Conservation (phyloP, 2,113 vertebrate species). For the Euleptes europaea region DNA sequence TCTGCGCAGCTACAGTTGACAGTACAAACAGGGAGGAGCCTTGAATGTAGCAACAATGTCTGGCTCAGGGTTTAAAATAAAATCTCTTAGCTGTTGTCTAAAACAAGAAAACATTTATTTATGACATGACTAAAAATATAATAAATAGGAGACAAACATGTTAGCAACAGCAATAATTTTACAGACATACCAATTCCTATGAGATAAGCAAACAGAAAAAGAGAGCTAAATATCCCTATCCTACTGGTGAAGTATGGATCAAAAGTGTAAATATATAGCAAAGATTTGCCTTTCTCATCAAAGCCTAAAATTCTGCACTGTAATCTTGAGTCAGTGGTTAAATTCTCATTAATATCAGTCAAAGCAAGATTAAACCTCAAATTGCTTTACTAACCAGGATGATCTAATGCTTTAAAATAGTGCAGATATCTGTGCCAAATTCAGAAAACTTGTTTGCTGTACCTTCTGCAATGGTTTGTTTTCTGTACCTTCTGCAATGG, state of each 20-base stretch:
- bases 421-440: background rate
- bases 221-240: background rate
- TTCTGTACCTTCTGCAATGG: too few relatives aligned
- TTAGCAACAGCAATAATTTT: background rate
- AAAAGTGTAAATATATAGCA: background rate
- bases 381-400: background rate
- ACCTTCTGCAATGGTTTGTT: too few relatives aligned
- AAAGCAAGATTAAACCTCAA: background rate
- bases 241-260: background rate
- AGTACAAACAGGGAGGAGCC: too few relatives aligned
- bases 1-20: background rate
- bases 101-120: background rate
- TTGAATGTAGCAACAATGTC: background rate
- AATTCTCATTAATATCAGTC: slow-evolving; percentile 1
- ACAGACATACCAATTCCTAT: background rate
- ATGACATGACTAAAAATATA: background rate
- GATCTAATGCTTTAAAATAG: background rate
- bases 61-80: background rate
- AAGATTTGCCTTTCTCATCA: background rate
- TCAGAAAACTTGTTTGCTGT: too few relatives aligned
- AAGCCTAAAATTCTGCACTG: background rate
- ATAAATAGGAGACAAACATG: too few relatives aligned
- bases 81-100: background rate
- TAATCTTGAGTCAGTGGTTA: slow-evolving; percentile 3
- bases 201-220: background rate